Conservation (phyloP, 2,888 invertebrate species). For the Monoplex corrugatus region DNA sequence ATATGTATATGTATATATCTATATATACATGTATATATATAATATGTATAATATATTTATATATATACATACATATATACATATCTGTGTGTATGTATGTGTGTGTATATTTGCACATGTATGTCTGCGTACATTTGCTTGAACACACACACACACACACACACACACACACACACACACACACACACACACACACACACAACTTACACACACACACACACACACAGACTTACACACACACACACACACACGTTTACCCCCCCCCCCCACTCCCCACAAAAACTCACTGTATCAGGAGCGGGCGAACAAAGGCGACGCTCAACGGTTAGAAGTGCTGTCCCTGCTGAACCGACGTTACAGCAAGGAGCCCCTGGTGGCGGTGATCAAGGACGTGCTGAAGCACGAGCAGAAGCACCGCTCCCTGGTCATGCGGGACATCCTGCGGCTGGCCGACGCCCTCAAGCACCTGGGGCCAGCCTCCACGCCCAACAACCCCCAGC, state of each 20-base stretch:
- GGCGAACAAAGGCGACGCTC: slow-evolving; percentile 52
- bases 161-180: no score
- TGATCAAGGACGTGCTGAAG: slow-evolving; percentile 63
- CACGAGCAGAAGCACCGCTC: slow-evolving; percentile 65
- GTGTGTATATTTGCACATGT: background rate
- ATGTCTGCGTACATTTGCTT: background rate
- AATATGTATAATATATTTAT: no score
- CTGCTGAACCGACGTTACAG: slow-evolving; percentile 59
- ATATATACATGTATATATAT: no score
- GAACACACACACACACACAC: background rate
- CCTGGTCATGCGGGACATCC: slow-evolving; percentile 62
- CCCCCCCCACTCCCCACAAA: background rate
- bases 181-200: background rate
- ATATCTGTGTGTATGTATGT: background rate
- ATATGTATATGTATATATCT: no score
- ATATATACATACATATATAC: background rate
- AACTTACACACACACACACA: no score
- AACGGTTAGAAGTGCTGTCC: slow-evolving; percentile 60
- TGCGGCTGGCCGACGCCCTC: slow-evolving; percentile 56
- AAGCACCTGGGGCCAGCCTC: slow-evolving; percentile 49
- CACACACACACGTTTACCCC: no score
- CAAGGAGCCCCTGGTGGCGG: slow-evolving; percentile 61
- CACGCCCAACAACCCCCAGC: background rate
- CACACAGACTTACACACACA: no score
- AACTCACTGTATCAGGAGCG: background rate